Base-by-base conservation (phyloP, 2,888 invertebrate species). In the Hypsopygia costalis region DNA sequence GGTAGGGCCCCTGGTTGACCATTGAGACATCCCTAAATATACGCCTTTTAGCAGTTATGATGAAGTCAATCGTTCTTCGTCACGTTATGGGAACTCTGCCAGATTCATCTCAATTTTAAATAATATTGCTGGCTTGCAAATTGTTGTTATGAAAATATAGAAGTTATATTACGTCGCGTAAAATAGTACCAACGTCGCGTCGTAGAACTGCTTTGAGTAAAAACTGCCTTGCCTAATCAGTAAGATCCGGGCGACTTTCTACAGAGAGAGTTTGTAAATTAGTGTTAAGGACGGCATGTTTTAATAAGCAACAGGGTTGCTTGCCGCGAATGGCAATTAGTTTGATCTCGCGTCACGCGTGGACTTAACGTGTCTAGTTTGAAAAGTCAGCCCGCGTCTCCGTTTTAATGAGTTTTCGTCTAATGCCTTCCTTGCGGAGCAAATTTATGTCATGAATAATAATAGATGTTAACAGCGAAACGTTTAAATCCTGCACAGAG, bases 371-470 rank as follows among this genome's bases (percentile, higher is more conserved):
- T 74, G 81, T 86, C 83, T 82, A 81, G 78, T 86, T 86, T 86
- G 83, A 81, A 85, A 85, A 87, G 82, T 85, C 86, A 79, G 76
- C 65, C 72, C 82, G 81, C 85, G 85, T 85, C 81, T 76, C 71
- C 58, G 76, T 83, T 86, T 86, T 87, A 88, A 87, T 88, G 86
- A 87, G 86, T 87, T 87, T 86, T 81, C 83, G 76, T 76, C 80
- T 85, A 86, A 85, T 82, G 77, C 82, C 79, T 81, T 76, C 80
- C 77, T 74, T 72, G 76, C 74, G 58, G 69, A 73, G 76, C 77
- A 82, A 85, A 86, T 87, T 86, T 83, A 82, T 82, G 85, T 81
- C 85, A 85, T 87, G 86, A 86, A 87, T 85, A 85, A 85, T 85
- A 85, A 85, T 79, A 81, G 75, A 73, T 58, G 78, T 62, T 77